Base-by-base conservation (phyloP, 2,113 vertebrate genomes). In the Gopherus evgoodei region DNA sequence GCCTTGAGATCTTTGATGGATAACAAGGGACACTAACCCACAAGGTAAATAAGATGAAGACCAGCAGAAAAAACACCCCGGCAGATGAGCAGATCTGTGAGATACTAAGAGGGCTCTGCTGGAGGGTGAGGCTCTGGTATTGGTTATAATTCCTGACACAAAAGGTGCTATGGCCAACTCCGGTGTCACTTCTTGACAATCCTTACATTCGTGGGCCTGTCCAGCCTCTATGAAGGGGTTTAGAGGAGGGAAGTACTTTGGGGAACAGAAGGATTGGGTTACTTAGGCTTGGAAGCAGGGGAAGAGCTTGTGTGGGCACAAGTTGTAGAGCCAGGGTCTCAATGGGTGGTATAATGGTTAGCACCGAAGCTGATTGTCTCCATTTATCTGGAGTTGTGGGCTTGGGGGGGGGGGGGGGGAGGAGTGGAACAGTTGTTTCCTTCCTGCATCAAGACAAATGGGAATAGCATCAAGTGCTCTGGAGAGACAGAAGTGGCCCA, bases 391-490 rank as follows among this genome's bases (percentile, higher is more conserved):
- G 62, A 88, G 54, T 5, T 86, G 86, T 54, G 44, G 4, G 54
- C 19, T 87, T 4, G n/a, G n/a, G n/a, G n/a, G n/a, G n/a, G n/a
- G n/a, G n/a, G n/a, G n/a, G 87, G 81, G 90, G 86, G 76, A 62
- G 81, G 42, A 69, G 1, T 0, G 62, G 62, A 14, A 1, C 25
- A 44, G 31, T 85, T 38, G 87, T 57, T 81, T 6, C 79, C 90
- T 47, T 47, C 25, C 75, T 91, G 54, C 0, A 21, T 1, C 1
- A 62, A 76, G 25, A 89, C 44, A 76, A 54, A 25, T 42, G 22
- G 0, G 0, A 1, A 8, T 1, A 9, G n/a, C 3, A 25, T 19
- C 6, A 2, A 3, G 86, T 89, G 49, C 49, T 47, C 56, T 0
- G 5, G 1, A 81, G 81, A 3, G 19, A 5, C 31, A 49, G 53